phyloP scores from a whole-genome alignment of 2,113 vertebrate species.

The Platichthys stellatus region DNA sequence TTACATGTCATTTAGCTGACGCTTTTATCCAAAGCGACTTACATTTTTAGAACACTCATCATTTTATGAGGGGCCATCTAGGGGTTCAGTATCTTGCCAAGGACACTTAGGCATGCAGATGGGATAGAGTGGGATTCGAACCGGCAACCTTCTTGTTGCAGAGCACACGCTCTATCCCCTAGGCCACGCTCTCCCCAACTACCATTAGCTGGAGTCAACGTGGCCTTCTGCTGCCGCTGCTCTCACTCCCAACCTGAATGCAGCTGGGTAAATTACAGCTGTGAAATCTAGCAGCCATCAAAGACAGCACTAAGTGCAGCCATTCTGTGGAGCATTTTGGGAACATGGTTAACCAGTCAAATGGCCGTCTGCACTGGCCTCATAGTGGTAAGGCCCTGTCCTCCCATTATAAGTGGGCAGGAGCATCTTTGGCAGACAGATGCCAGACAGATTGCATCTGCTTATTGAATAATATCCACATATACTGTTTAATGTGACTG shows the following conservation, averaged over 20 bases:
- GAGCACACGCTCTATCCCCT: no score
- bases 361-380: conserved; percentile 4
- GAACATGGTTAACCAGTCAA: conserved; percentile 8
- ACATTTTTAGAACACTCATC: no score
- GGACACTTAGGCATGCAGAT: no score
- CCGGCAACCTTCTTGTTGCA: no score
- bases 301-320: conserved; percentile 8
- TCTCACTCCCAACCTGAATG: conserved; percentile 32
- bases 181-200: no score
- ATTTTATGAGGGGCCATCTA: no score
- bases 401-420: conserved; percentile 13
- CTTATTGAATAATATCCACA: conserved; percentile 43
- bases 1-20: no score
- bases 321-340: conserved; percentile 5
- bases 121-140: no score
- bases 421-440: conserved; percentile 1
- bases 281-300: conserved; percentile 21
- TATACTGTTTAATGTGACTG: conserved; percentile 45
- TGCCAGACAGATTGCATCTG: conserved; percentile 36
- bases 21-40: no score
- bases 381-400: background rate
- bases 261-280: conserved; percentile 35
- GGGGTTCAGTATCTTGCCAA: no score
- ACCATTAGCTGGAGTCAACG: conserved; percentile 31
- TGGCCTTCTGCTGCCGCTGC: conserved; percentile 25